phyloP scores from a whole-genome alignment of 1,140 invertebrate species.

The Palaemon carinicauda region DNA sequence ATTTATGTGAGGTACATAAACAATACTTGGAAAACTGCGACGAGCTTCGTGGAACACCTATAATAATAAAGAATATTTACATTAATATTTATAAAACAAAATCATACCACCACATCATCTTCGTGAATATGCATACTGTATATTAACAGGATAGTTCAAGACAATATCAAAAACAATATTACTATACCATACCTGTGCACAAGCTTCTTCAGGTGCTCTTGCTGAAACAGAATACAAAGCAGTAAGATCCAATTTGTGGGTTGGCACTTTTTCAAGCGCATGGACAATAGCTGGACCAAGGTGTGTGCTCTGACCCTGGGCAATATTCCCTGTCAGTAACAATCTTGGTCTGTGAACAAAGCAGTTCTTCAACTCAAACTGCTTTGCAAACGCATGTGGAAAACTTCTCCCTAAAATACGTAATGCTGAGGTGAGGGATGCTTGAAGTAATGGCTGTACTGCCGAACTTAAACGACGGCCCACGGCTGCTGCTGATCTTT shows the following conservation, averaged over 20 bases:
- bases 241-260: conserved; percentile 78
- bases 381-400: conserved; percentile 15
- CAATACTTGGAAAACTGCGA: conserved; percentile 76
- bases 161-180: neutral
- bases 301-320: conserved; percentile 75
- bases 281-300: conserved; percentile 83
- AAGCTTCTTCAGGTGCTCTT: conserved; percentile 81
- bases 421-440: conserved; percentile 1
- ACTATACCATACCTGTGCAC: conserved; percentile 73
- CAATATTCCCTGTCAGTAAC: conserved; percentile 70
- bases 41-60: conserved; percentile 84
- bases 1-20: conserved; percentile 80
- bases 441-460: conserved; percentile 27
- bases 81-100: neutral
- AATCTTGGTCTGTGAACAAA: conserved; percentile 69
- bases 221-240: conserved; percentile 76
- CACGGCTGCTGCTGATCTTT: conserved; percentile 31
- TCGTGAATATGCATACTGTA: neutral
- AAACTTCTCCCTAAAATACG: conserved; percentile 22
- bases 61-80: conserved; percentile 9
- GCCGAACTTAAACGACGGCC: conserved; percentile 15
- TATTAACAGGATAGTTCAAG: too few species aligned
- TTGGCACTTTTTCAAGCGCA: conserved; percentile 81
- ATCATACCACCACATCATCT: neutral
- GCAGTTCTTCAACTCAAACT: neutral